Evolutionary conservation across 1,140 invertebrate species (phyloP).

Genomic region (Macrocentrus cingulum): DNA sequence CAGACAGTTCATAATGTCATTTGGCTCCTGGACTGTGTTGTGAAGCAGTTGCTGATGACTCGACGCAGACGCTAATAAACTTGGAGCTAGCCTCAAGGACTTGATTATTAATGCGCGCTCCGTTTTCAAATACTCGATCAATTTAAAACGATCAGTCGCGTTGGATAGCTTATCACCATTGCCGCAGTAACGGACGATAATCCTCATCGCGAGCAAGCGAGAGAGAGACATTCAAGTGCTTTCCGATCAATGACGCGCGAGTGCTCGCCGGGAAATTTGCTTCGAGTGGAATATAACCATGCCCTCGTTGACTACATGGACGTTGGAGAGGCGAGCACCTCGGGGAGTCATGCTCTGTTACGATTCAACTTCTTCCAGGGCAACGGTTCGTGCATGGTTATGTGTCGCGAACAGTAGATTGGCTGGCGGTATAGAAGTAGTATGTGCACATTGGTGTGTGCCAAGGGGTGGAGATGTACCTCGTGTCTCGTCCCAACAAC

Average conservation of each 20-base stretch:
- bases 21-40: conserved; percentile 12
- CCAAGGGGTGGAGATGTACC: background rate
- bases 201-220: no score
- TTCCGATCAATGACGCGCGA: background rate
- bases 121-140: no score
- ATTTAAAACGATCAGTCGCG: no score
- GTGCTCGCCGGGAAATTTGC: background rate
- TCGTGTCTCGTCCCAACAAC: conserved; percentile 18
- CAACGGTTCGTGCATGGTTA: conserved; percentile 16
- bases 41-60: background rate
- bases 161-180: background rate
- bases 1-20: conserved; percentile 26
- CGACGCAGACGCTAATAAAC: background rate
- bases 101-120: no score
- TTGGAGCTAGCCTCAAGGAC: background rate
- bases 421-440: conserved; percentile 26
- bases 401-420: conserved; percentile 20
- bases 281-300: background rate
- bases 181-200: background rate
- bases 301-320: background rate
- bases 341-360: background rate
- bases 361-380: conserved; percentile 28
- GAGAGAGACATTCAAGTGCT: background rate
- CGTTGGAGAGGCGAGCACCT: background rate
- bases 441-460: background rate